Evolutionary conservation across 2,888 invertebrate genomes (phyloP).

Genomic region (Camptogramma bilineatum): DNA sequence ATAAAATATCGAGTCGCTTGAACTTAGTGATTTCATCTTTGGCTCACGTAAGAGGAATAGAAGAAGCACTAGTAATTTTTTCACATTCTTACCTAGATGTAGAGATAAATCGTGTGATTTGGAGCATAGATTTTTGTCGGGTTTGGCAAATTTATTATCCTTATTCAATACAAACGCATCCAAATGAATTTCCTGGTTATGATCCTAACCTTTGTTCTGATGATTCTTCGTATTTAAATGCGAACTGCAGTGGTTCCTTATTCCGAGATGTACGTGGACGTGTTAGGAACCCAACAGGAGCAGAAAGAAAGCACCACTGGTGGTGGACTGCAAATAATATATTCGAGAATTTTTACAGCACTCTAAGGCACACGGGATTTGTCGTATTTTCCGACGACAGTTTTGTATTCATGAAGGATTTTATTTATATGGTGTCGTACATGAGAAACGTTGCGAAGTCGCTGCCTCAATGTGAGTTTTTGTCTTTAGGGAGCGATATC

Average conservation of each 20-base stretch:
- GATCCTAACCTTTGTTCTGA: slow-evolving; percentile 52
- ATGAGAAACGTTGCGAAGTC: slow-evolving; percentile 57
- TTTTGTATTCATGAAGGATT: slow-evolving; percentile 60
- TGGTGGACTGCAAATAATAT: slow-evolving; percentile 72
- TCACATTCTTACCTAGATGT: slow-evolving; percentile 62
- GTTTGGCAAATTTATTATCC: slow-evolving; percentile 68
- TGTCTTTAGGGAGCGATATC: slow-evolving; percentile 52
- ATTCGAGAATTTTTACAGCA: slow-evolving; percentile 50
- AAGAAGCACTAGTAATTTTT: slow-evolving; percentile 62
- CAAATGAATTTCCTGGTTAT: slow-evolving; percentile 57
- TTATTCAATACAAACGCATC: slow-evolving; percentile 59
- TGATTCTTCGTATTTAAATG: slow-evolving; percentile 45
- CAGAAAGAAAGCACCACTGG: slow-evolving; percentile 65
- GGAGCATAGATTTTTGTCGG: slow-evolving; percentile 61
- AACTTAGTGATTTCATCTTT: slow-evolving; percentile 60
- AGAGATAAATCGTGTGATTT: slow-evolving; percentile 53
- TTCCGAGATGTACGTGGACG: slow-evolving; percentile 58
- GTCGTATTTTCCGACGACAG: slow-evolving; percentile 62
- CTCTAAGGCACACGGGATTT: slow-evolving; percentile 50
- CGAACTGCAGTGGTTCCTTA: slow-evolving; percentile 54
- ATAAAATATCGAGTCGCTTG: slow-evolving; percentile 51
- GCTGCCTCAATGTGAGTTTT: slow-evolving; percentile 56
- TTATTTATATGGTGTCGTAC: slow-evolving; percentile 59
- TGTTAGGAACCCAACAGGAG: slow-evolving; percentile 53
- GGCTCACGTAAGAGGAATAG: slow-evolving; percentile 57